Conservation (phyloP, 92 coral and sea anemone species). For the Isaurus tuberculatus region DNA sequence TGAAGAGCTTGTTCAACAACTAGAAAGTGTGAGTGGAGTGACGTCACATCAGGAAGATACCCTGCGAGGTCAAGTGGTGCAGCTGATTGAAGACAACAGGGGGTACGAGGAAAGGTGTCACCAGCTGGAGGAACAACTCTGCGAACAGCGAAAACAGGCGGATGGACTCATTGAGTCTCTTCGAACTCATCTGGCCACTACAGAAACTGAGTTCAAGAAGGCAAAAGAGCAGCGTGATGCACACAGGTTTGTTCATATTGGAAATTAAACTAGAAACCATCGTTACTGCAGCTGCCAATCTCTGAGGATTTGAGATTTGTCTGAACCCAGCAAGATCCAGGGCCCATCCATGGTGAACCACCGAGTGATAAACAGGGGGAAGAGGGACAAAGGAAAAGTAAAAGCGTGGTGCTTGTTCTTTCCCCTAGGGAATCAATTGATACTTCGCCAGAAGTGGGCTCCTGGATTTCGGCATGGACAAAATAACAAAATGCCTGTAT, state of each 20-base stretch:
- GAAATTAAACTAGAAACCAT: background rate
- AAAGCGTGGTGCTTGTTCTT: too few relatives aligned
- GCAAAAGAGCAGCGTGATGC: conserved; percentile 13
- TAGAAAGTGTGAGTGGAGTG: background rate
- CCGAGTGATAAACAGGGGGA: too few relatives aligned
- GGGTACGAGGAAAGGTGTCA: conserved; percentile 20
- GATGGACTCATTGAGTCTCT: conserved; percentile 41
- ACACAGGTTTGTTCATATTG: conserved; percentile 15
- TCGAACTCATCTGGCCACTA: conserved; percentile 34
- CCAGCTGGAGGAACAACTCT: conserved; percentile 12
- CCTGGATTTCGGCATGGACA: too few relatives aligned
- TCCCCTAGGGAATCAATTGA: too few relatives aligned
- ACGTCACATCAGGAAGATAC: conserved; percentile 25
- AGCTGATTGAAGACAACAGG: conserved; percentile 37
- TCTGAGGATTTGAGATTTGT: too few relatives aligned
- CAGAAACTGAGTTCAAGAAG: conserved; percentile 28
- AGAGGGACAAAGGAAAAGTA: too few relatives aligned
- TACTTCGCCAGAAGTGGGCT: too few relatives aligned
- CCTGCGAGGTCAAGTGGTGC: conserved; percentile 32
- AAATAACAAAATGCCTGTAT: too few relatives aligned
- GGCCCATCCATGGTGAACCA: too few relatives aligned
- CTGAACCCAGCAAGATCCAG: too few relatives aligned
- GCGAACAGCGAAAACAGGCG: conserved; percentile 13
- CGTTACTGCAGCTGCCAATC: too few relatives aligned
- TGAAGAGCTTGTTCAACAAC: conserved; percentile 17